Percentiles rank a stretch among this genome's conserved stretches.
phyloP scores from a whole-genome alignment of 2,797 vertebrate genomes.

The Capromys pilorides region DNA sequence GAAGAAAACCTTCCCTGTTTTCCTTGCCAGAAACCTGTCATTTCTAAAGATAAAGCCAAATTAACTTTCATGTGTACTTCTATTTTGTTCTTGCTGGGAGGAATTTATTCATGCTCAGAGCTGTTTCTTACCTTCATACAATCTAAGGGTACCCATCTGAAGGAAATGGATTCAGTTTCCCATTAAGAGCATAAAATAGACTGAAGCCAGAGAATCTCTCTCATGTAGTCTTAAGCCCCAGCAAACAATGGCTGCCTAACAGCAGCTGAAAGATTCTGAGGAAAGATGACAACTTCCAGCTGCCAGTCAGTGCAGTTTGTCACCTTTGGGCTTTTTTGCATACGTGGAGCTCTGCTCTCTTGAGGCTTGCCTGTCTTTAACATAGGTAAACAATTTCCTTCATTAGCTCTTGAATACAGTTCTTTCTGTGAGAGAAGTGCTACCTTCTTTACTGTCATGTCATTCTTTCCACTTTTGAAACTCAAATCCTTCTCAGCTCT shows the following conservation, averaged over 20 bases:
- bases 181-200: conserved; percentile 59
- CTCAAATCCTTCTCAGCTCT: background rate
- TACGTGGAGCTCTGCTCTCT: background rate
- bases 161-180: conserved; percentile 71
- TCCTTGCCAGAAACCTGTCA: conserved; percentile 56
- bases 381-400: conserved; percentile 15
- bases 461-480: background rate
- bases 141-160: conserved; percentile 55
- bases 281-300: conserved; percentile 46
- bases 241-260: background rate
- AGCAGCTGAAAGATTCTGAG: background rate
- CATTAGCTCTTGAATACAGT: background rate
- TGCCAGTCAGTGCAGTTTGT: background rate
- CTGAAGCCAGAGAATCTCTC: conserved; percentile 42
- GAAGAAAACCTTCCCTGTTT: conserved; percentile 56
- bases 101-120: conserved; percentile 67
- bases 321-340: conserved; percentile 47
- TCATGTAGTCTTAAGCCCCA: background rate
- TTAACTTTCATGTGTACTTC: conserved; percentile 61
- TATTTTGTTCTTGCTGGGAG: conserved; percentile 70
- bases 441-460: background rate
- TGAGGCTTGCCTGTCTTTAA: background rate
- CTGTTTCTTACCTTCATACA: conserved; percentile 49
- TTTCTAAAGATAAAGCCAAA: conserved; percentile 72
- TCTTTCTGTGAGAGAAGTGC: background rate